A percentile compares a stretch with the other conserved stretches of the same genome.
Conservation (phyloP, 1,140 invertebrate species). For the Colletes gigas region DNA sequence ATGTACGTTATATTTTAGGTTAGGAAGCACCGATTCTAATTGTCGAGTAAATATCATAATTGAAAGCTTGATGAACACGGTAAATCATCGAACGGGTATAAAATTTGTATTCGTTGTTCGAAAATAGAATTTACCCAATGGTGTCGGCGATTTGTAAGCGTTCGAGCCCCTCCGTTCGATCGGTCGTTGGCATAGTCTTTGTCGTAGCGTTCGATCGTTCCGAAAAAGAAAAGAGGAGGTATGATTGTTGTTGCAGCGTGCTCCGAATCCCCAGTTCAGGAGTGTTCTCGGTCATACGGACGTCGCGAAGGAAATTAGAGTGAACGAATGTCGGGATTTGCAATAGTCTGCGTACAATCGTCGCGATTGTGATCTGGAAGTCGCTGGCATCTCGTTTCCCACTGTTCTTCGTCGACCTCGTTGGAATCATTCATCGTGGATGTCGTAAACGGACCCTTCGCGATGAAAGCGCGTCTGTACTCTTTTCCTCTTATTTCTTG, state of each 20-base stretch:
- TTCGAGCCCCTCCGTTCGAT: neutral
- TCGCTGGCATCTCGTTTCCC: neutral
- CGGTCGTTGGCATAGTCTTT: neutral
- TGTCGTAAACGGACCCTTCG: slow-evolving; percentile 23
- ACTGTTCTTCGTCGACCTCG: slow-evolving; percentile 17
- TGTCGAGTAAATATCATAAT: no score
- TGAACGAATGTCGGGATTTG: neutral
- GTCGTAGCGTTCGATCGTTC: neutral
- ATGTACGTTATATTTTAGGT: no score
- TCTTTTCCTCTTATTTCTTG: slow-evolving; percentile 75
- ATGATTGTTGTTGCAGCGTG: slow-evolving; percentile 14
- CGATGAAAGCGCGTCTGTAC: slow-evolving; percentile 42
- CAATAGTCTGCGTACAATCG: neutral
- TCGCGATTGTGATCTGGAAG: neutral
- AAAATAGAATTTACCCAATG: no score
- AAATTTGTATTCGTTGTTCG: no score
- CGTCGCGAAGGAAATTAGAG: neutral
- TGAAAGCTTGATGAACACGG: no score
- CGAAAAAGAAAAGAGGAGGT: slow-evolving; percentile 19
- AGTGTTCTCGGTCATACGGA: slow-evolving; percentile 1
- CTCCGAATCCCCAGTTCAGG: slow-evolving; percentile 8
- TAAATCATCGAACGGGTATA: no score
- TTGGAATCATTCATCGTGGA: neutral
- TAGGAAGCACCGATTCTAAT: no score
- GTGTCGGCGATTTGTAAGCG: no score